Conservation (phyloP, 2,888 invertebrate species). For the Sphaerophoria taeniata region DNA sequence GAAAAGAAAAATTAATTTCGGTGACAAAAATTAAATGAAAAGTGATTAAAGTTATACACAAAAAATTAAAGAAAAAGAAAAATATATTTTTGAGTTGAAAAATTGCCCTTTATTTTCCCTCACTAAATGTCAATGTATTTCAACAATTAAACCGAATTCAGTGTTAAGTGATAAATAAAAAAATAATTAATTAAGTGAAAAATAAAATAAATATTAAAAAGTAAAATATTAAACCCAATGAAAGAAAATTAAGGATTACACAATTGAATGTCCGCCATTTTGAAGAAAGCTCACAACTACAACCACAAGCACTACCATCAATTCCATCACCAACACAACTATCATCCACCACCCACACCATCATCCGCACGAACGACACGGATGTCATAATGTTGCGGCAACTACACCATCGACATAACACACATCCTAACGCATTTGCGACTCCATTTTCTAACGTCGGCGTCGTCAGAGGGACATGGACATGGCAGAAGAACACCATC, state of each 20-base stretch:
- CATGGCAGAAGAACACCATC: conserved; percentile 71
- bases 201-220: conserved; percentile 16
- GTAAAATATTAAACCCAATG: conserved; percentile 29
- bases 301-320: conserved; percentile 57
- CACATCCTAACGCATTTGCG: conserved; percentile 75
- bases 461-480: conserved; percentile 69
- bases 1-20: conserved; percentile 3
- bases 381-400: conserved; percentile 76
- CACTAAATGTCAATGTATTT: conserved; percentile 19
- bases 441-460: conserved; percentile 75
- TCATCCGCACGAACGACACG: conserved; percentile 46
- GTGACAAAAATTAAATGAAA: conserved; percentile 16
- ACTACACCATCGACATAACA: conserved; percentile 63
- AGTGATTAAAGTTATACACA: neutral
- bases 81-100: neutral
- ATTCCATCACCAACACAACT: conserved; percentile 19
- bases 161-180: conserved; percentile 28
- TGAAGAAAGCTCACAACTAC: conserved; percentile 76
- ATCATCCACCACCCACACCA: conserved; percentile 42
- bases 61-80: neutral
- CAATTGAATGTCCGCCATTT: conserved; percentile 80
- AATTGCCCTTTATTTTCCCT: conserved; percentile 4
- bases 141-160: conserved; percentile 36
- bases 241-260: conserved; percentile 76
- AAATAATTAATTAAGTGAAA: conserved; percentile 41